Evolutionary conservation across 2,888 invertebrate genomes (phyloP), one percentile per base, ranked within the genome.

Genomic region (Allolobophora icterica): DNA sequence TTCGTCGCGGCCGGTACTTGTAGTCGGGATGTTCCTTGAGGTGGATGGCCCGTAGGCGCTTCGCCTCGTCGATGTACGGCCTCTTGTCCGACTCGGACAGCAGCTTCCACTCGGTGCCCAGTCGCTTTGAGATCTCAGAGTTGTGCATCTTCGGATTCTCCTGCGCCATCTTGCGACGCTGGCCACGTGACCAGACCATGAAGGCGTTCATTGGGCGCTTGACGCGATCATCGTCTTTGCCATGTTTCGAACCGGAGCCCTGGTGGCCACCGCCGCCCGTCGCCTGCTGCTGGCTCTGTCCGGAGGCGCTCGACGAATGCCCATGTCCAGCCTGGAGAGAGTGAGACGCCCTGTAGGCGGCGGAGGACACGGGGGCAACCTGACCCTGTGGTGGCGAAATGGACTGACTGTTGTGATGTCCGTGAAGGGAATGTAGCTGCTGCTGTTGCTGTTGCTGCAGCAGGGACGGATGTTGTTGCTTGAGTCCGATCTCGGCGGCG

Each of bases 11-110:
- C 94, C 98, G 90, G 96, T 99, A 99, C 96, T 99, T 99, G 96
- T 99, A 99, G 96, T 99, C 99, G 0, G 99, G 99, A 95, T 99
- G 99, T 95, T 99, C 99, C 96, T 99, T 99, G 99, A 99, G 99
- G 96, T 99, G 99, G 90, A 99, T 98, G 11, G 99, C 99, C 42
- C 99, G 96, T 94, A 99, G 96, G 94, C 99, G 96, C 96, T 99
- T 99, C 92, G 99, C 99, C 95, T 99, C 99, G 96, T 99, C 99
- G 95, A 99, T 99, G 96, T 99, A 99, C 89, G 99, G 99, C 93
- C 99, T 96, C 95, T 99, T 99, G 95, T 99, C 99, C 5, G 97
- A 96, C 95, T 99, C 99, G 92, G 97, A 97, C 92, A 99, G 96
- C 92, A 98, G 96, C 96, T 99, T 99, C 99, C 99, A 99, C 95